Base-by-base conservation (phyloP, 1,140 invertebrate species). In the Zeugodacus cucurbitae region DNA sequence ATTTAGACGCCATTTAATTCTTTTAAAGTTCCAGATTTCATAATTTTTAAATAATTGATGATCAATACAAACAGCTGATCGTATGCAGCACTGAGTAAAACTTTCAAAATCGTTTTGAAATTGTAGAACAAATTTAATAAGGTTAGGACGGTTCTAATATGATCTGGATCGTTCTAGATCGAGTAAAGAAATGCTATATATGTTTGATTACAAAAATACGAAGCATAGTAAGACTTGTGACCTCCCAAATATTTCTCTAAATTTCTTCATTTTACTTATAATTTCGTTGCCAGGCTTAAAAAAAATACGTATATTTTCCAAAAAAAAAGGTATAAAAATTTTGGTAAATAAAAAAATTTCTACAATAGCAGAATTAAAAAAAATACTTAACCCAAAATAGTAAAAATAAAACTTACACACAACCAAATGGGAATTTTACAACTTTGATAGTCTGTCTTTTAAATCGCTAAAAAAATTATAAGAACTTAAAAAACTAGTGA, bases 361-460 rank as follows among this genome's bases (percentile, higher is more conserved):
- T 26, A 54, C n/a, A 48, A 41, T 2, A 82, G 74, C 74, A 26
- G 22, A 44, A n/a, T 17, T 29, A 8, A 78, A n/a, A 78, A 78
- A n/a, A 78, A n/a, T 26, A 78, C 26, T 48, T 48, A 8, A 78
- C 67, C 37, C 3, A 20, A 74, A 41, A 20, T 17, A 41, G 20
- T 41, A 74, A 82, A 41, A 48, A 54, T n/a, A 41, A 74, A 20
- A 74, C 32, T 74, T 17, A 82, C 41, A 82, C 41, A 82, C n/a
- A 82, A 82, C 37, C 74, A 82, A 82, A 82, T 82, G 74, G 74
- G 74, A 82, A 82, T 82, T 82, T 48, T 82, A 82, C 37, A 82
- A 82, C 74, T 48, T 82, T 82, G 74, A 82, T 82, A 82, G 74
- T 82, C 74, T 82, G 74, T 82, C 74, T 82, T 54, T 82, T 82